Percentiles rank a stretch among this genome's conserved stretches.
These are phyloP conservation scores for Girardinichthys multiradiatus DNA, from an alignment of 2,113 vertebrate species.

Conservation along the genomic window DNA sequence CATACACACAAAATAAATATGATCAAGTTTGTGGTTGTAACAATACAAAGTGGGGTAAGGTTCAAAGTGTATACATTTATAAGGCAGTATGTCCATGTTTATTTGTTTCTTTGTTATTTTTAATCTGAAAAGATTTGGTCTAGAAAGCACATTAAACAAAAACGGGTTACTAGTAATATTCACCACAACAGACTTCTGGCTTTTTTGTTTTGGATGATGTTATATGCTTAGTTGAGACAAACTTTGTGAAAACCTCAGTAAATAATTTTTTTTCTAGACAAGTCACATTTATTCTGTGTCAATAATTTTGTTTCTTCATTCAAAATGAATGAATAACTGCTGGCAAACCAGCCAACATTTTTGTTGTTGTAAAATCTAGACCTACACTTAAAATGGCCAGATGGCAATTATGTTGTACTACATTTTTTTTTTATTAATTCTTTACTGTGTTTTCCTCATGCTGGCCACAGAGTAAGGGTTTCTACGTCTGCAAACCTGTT, in stretches of 20 bases:
- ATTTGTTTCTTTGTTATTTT: neutral
- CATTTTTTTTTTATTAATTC: neutral
- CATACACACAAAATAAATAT: neutral
- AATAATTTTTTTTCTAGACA: neutral
- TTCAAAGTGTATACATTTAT: neutral
- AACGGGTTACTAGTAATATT: neutral
- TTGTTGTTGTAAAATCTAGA: neutral
- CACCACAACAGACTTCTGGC: neutral
- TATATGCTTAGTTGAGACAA: conserved; percentile 7
- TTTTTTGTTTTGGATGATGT: conserved; percentile 2
- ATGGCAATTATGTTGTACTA: neutral
- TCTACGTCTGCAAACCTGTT: conserved; percentile 48
- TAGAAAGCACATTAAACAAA: neutral
- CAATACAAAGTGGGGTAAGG: neutral
- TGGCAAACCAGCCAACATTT: neutral
- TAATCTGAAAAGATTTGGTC: too few species aligned
- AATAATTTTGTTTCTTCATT: conserved; percentile 21
- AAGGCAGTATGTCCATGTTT: neutral
- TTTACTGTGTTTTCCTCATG: neutral
- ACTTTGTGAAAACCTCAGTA: conserved; percentile 4
- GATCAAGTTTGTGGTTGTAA: neutral
- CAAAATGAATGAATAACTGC: conserved; percentile 11
- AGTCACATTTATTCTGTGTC: neutral
- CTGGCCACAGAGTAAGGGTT: neutral
- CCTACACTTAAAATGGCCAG: neutral